A percentile compares a stretch with the other conserved stretches of the same genome.
These are phyloP conservation scores for Leptinotarsa tumamoca DNA, from an alignment of 2,888 invertebrate species.

Conservation along the genomic window DNA sequence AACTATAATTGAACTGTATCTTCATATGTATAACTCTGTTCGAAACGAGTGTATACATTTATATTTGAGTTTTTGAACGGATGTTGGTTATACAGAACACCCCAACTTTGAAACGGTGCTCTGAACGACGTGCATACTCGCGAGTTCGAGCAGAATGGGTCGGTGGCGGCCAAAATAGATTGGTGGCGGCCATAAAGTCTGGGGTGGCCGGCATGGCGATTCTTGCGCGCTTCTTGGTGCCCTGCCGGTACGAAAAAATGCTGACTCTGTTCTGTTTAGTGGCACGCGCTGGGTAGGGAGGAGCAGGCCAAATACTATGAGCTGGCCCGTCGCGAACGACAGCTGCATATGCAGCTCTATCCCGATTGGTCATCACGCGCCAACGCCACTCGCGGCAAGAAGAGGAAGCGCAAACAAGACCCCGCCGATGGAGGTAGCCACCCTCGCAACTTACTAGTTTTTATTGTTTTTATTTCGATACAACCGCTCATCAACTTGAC, in stretches of 20 bases:
- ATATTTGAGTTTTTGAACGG: constrained; percentile 28
- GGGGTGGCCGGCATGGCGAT: constrained; percentile 52
- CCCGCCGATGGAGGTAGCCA: constrained; percentile 95
- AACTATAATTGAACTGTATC: too few species aligned
- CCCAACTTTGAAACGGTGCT: constrained; percentile 48
- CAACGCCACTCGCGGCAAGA: constrained; percentile 99
- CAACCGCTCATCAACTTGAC: constrained; percentile 25
- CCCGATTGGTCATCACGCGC: constrained; percentile 99
- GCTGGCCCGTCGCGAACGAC: constrained; percentile 99
- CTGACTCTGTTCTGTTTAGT: constrained; percentile 75
- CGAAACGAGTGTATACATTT: too few species aligned
- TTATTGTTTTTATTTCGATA: constrained; percentile 29
- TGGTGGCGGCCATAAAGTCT: constrained; percentile 32
- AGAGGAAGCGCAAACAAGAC: constrained; percentile 99
- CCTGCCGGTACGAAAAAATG: constrained; percentile 64
- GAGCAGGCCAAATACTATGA: constrained; percentile 99
- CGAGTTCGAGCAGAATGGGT: constrained; percentile 59
- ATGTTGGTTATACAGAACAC: constrained; percentile 40
- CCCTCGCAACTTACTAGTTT: constrained; percentile 61
- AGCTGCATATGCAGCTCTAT: constrained; percentile 99
- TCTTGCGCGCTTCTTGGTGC: constrained; percentile 67
- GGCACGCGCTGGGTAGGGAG: constrained; percentile 99
- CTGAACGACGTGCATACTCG: constrained; percentile 51
- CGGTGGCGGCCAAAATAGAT: constrained; percentile 51
- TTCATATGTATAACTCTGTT: neutral